Percentiles rank a stretch among this genome's conserved stretches.
phyloP scores from a whole-genome alignment of 2,113 vertebrate genomes.

The Sinocyclocheilus anshuiensis region DNA sequence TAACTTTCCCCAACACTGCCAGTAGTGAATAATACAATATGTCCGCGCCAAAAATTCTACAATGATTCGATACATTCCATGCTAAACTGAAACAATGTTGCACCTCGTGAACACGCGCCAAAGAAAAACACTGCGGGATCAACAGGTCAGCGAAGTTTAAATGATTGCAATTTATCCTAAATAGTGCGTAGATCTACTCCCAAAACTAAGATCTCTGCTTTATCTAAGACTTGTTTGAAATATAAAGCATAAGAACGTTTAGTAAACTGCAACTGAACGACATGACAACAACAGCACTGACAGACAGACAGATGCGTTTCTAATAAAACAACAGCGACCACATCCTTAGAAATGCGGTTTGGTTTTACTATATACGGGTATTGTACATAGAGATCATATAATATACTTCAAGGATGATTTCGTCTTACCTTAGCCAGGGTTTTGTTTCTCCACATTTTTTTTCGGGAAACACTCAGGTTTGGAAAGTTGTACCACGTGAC shows the following conservation, averaged over 20 bases:
- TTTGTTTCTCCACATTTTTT: slow-evolving; percentile 5
- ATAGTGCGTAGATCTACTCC: neutral
- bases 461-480: slow-evolving; percentile 40
- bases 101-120: too few species aligned
- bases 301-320: slow-evolving; percentile 19
- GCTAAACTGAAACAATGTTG: neutral
- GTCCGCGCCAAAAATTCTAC: neutral
- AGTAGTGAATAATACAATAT: neutral
- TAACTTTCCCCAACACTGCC: neutral
- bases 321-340: neutral
- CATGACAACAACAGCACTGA: slow-evolving; percentile 13
- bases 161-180: neutral
- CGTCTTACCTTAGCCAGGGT: slow-evolving; percentile 27
- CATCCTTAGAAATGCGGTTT: neutral
- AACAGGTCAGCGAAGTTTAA: slow-evolving; percentile 3
- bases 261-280: neutral
- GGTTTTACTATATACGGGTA: too few species aligned
- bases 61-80: neutral
- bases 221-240: neutral
- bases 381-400: neutral
- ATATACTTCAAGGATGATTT: neutral
- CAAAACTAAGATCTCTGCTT: neutral
- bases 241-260: neutral
- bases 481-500: slow-evolving; percentile 57
- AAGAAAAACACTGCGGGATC: neutral